A percentile compares a stretch with the other conserved stretches of the same genome.
These are phyloP conservation scores for Sebastes hubbsi DNA, from an alignment of 2,797 vertebrate genomes.

Conservation along the genomic window DNA sequence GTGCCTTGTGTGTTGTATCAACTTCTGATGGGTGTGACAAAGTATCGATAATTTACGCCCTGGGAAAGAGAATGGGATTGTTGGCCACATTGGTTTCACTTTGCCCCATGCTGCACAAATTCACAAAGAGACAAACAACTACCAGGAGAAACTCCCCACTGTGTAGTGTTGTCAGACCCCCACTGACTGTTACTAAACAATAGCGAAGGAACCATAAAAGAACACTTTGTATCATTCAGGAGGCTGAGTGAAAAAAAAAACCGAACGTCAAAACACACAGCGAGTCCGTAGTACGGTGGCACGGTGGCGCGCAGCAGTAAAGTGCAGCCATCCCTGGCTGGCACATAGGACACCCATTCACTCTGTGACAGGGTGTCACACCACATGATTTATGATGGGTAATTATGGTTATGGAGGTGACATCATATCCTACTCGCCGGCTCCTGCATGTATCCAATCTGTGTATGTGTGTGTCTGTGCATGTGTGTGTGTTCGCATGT, in stretches of 20 bases:
- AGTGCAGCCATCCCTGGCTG: conserved; percentile 76
- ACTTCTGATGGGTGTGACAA: too few species aligned
- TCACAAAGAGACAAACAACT: conserved; percentile 1
- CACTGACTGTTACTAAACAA: conserved; percentile 44
- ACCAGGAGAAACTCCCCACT: not conserved
- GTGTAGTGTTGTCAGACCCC: conserved; percentile 10
- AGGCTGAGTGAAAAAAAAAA: conserved; percentile 35
- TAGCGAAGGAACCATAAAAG: conserved; percentile 45
- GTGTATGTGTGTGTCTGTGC: conserved; percentile 39
- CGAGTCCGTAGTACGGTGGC: conserved; percentile 15
- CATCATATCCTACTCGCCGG: conserved; percentile 76
- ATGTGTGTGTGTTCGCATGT: conserved; percentile 25
- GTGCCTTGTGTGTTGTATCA: too few species aligned
- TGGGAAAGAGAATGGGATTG: too few species aligned
- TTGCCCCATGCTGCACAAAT: not conserved
- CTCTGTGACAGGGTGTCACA: conserved; percentile 76
- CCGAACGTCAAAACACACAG: conserved; percentile 34
- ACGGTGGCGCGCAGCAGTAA: conserved; percentile 63
- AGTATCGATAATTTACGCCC: too few species aligned
- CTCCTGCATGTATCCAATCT: conserved; percentile 60
- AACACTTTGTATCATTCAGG: conserved; percentile 56
- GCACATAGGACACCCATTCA: conserved; percentile 77
- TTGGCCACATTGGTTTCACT: not conserved
- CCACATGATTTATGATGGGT: conserved; percentile 81
- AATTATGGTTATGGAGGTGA: conserved; percentile 82